Evolutionary conservation across 2,797 vertebrate species (phyloP).

Genomic region (Pangasius sanitwongsei): DNA sequence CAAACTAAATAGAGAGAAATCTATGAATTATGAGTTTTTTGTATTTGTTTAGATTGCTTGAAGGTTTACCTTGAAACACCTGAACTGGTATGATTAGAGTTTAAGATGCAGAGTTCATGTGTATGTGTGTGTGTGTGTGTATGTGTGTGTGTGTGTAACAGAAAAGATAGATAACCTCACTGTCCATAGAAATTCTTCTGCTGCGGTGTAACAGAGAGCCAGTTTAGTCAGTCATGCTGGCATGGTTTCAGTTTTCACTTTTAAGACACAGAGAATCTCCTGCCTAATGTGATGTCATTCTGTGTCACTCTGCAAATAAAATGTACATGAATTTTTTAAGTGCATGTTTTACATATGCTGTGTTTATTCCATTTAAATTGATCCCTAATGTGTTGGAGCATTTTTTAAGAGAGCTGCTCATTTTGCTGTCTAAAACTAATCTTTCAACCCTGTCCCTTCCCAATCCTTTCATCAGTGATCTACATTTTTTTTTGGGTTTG

Average conservation of each 20-base stretch:
- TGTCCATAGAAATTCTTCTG: background rate
- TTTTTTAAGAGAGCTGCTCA: background rate
- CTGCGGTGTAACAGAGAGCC: conserved; percentile 1
- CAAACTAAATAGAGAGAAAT: background rate
- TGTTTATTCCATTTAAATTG: background rate
- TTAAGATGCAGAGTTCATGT: background rate
- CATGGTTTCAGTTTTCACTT: conserved; percentile 5
- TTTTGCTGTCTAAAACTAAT: too few relatives aligned
- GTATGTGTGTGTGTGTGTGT: background rate
- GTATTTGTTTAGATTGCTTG: background rate
- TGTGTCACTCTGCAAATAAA: background rate
- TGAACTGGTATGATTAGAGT: background rate
- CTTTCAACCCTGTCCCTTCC: background rate
- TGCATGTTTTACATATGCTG: background rate
- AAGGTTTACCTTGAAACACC: background rate
- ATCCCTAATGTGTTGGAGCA: background rate
- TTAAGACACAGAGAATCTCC: background rate
- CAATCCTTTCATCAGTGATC: background rate
- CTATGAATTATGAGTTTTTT: background rate
- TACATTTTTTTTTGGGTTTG: background rate
- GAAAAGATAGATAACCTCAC: conserved; percentile 11
- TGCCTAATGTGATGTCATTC: conserved; percentile 6
- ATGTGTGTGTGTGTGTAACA: background rate
- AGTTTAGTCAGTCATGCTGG: background rate
- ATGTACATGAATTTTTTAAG: background rate